phyloP scores from a whole-genome alignment of 2,888 invertebrate species.

The Creontiades dilutus region DNA sequence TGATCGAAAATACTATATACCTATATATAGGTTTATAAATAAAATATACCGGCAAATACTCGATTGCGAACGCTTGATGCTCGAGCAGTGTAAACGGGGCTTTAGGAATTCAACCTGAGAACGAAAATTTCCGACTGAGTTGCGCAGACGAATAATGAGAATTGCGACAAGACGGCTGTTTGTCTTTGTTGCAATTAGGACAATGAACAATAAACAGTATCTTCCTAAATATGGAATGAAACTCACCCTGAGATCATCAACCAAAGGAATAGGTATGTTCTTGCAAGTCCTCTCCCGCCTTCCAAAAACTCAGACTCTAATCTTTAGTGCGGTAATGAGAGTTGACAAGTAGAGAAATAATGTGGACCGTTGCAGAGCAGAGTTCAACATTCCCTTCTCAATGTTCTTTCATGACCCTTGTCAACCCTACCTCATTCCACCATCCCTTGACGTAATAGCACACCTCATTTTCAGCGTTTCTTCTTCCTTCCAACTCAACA shows the following conservation, averaged over 20 bases:
- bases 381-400: slow-evolving; percentile 2
- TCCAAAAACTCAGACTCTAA: neutral
- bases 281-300: neutral
- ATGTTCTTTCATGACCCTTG: slow-evolving; percentile 31
- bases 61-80: too few species aligned
- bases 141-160: neutral
- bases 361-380: slow-evolving; percentile 1
- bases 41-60: too few species aligned
- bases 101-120: neutral
- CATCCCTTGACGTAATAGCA: slow-evolving; percentile 7
- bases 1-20: too few species aligned
- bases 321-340: slow-evolving; percentile 4
- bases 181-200: neutral
- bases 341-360: slow-evolving; percentile 24
- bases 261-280: neutral
- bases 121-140: neutral
- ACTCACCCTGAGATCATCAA: neutral
- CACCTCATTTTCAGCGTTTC: slow-evolving; percentile 23
- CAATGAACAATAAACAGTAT: slow-evolving; percentile 12
- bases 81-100: too few species aligned
- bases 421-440: neutral
- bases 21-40: too few species aligned
- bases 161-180: neutral
- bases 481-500: slow-evolving; percentile 4
- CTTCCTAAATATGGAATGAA: slow-evolving; percentile 6